phyloP scores from a whole-genome alignment of 2,113 vertebrate genomes.

The Mormyrus iriodes region DNA sequence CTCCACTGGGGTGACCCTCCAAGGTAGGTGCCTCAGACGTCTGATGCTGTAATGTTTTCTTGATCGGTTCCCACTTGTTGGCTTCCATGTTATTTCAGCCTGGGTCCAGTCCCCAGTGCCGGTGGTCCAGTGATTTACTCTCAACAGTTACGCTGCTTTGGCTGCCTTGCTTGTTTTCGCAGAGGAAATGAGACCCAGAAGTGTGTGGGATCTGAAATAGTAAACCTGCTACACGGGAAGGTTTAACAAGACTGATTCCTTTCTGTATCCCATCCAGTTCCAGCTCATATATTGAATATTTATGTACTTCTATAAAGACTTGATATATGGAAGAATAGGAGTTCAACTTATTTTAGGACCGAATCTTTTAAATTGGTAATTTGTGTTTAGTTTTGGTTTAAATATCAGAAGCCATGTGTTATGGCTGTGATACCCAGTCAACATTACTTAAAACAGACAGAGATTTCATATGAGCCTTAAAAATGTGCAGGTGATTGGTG shows the following conservation, averaged over 20 bases:
- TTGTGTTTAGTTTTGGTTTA: not conserved
- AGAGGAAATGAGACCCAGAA: not conserved
- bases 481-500: not conserved
- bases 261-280: not conserved
- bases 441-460: not conserved
- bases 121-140: not conserved
- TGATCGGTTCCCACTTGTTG: not conserved
- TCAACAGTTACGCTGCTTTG: not conserved
- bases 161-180: not conserved
- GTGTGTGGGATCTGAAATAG: not conserved
- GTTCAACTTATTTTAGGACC: not conserved
- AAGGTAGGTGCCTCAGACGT: not conserved
- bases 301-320: not conserved
- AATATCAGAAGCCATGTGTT: not conserved
- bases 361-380: not conserved
- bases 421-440: not conserved
- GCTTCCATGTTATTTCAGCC: not conserved
- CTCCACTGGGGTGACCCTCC: not conserved
- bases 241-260: not conserved
- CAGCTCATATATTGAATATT: not conserved
- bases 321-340: not conserved
- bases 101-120: not conserved
- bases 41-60: not conserved
- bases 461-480: not conserved
- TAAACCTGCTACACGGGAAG: not conserved